A percentile compares a stretch with the other conserved stretches of the same genome.
phyloP scores from a whole-genome alignment of 2,113 vertebrate genomes.

The Scortum barcoo region DNA sequence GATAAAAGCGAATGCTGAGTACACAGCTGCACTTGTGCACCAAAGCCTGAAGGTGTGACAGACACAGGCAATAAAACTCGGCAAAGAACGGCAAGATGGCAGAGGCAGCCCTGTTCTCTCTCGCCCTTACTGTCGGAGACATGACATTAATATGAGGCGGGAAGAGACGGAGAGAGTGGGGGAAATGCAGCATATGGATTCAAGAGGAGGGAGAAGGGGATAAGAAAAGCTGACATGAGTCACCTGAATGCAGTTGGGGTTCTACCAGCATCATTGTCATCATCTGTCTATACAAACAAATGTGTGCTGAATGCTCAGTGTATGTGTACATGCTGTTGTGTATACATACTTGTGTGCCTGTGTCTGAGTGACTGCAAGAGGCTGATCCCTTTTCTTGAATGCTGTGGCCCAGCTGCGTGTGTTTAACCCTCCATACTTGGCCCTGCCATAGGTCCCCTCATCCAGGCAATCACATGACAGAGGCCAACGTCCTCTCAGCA shows the following conservation, averaged over 20 bases:
- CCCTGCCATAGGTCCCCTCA: slow-evolving; percentile 60
- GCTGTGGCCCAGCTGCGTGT: slow-evolving; percentile 39
- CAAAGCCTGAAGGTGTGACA: slow-evolving; percentile 77
- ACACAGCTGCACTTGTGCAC: slow-evolving; percentile 67
- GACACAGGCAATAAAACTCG: slow-evolving; percentile 72
- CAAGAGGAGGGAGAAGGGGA: slow-evolving; percentile 14
- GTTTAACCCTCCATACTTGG: slow-evolving; percentile 66
- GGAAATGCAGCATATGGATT: slow-evolving; percentile 55
- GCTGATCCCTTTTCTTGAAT: slow-evolving; percentile 1
- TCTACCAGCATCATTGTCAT: slow-evolving; percentile 20
- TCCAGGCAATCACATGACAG: slow-evolving; percentile 64
- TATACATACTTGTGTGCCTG: neutral
- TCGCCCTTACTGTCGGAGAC: slow-evolving; percentile 43
- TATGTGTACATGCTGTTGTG: neutral
- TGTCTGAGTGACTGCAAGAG: slow-evolving; percentile 4
- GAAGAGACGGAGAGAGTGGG: slow-evolving; percentile 28
- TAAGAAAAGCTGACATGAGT: slow-evolving; percentile 64
- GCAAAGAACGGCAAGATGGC: slow-evolving; percentile 52
- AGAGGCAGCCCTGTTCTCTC: slow-evolving; percentile 31
- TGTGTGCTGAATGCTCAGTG: slow-evolving; percentile 4
- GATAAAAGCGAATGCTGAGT: slow-evolving; percentile 67
- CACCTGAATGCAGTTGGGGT: slow-evolving; percentile 51
- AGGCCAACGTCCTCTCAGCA: slow-evolving; percentile 75
- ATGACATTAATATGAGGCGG: slow-evolving; percentile 71
- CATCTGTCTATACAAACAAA: slow-evolving; percentile 48